Evolutionary conservation across 2,797 vertebrate species (phyloP).

Genomic region (Karalla daura): DNA sequence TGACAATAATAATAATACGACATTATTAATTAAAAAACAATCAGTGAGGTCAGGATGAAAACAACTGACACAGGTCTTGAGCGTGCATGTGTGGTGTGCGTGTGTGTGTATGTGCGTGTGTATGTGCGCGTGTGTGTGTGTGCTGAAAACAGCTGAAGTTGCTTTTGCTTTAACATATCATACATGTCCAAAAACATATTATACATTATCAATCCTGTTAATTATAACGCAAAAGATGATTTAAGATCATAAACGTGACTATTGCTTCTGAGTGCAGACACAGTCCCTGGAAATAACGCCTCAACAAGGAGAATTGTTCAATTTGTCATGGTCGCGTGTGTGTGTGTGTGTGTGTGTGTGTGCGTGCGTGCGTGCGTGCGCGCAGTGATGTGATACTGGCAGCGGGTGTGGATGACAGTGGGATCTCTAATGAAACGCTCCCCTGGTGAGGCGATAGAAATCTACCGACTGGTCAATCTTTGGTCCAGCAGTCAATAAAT

Average conservation of each 20-base stretch:
- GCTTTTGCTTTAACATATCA: no score
- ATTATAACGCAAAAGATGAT: no score
- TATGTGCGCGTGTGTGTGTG: slow-evolving; percentile 24
- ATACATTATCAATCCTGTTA: no score
- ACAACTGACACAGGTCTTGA: slow-evolving; percentile 25
- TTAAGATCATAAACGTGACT: no score
- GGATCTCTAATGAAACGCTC: slow-evolving; percentile 71
- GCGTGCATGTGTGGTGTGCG: slow-evolving; percentile 1
- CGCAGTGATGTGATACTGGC: slow-evolving; percentile 58
- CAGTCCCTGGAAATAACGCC: no score
- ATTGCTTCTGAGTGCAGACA: no score
- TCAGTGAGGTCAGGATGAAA: slow-evolving; percentile 29
- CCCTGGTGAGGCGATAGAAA: slow-evolving; percentile 64
- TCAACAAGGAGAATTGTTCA: no score
- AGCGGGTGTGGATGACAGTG: slow-evolving; percentile 52
- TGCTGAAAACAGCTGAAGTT: no score
- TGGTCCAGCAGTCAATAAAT: slow-evolving; percentile 55
- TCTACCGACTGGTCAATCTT: slow-evolving; percentile 63
- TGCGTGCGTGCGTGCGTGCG: slow-evolving; percentile 30
- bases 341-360: slow-evolving; percentile 27
- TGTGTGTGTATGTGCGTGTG: slow-evolving; percentile 15
- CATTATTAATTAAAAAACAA: neutral
- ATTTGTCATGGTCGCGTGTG: no score
- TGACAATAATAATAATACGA: slow-evolving; percentile 2
- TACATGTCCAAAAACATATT: no score